Evolutionary conservation across 1,140 invertebrate genomes (phyloP).

Genomic region (Brachionus paranguensis): DNA sequence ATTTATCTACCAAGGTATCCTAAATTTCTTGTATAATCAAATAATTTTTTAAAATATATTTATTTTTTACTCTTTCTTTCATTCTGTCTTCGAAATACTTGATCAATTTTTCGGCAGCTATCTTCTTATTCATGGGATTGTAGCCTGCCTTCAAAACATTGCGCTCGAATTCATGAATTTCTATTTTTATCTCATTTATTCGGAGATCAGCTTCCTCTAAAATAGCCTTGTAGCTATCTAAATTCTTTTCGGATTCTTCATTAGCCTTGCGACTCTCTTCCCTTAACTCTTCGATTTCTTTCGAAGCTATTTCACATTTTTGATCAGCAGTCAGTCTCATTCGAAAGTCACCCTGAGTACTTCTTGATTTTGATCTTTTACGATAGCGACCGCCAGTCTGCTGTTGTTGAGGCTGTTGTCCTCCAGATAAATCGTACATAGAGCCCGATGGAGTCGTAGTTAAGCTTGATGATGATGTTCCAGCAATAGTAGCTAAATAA

Average conservation of each 20-base stretch:
- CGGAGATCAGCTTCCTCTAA: slow-evolving; percentile 54
- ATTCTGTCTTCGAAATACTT: slow-evolving; percentile 54
- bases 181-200: slow-evolving; percentile 53
- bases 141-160: slow-evolving; percentile 53
- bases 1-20: slow-evolving; percentile 55
- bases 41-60: neutral
- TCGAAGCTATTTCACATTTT: slow-evolving; percentile 53
- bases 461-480: neutral
- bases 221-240: slow-evolving; percentile 52
- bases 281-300: slow-evolving; percentile 50
- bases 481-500: slow-evolving; percentile 40
- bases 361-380: slow-evolving; percentile 51
- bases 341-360: slow-evolving; percentile 48
- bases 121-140: slow-evolving; percentile 49
- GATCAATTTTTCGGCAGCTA: slow-evolving; percentile 52
- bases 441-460: slow-evolving; percentile 43
- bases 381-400: slow-evolving; percentile 43
- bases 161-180: slow-evolving; percentile 54
- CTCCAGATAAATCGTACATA: slow-evolving; percentile 42
- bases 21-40: slow-evolving; percentile 41
- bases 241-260: slow-evolving; percentile 53
- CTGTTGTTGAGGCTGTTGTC: neutral
- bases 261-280: slow-evolving; percentile 51
- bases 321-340: slow-evolving; percentile 52
- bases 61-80: slow-evolving; percentile 48